Evolutionary conservation across 2,888 invertebrate species (phyloP).

Genomic region (Epistrophe eligans): DNA sequence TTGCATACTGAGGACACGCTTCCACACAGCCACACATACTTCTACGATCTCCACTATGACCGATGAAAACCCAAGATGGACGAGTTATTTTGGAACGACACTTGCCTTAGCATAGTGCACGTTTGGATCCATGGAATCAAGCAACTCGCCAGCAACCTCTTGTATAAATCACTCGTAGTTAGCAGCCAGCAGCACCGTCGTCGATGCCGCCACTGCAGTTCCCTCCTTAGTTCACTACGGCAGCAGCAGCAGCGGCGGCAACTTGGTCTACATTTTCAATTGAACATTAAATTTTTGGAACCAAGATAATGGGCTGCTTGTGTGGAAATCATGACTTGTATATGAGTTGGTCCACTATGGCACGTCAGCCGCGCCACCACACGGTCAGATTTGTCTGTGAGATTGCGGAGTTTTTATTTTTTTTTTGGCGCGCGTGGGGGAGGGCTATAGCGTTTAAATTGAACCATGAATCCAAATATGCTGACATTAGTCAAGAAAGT

Average conservation of each 20-base stretch:
- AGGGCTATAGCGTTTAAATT: conserved; percentile 51
- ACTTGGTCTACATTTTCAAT: conserved; percentile 45
- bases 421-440: conserved; percentile 44
- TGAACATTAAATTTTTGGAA: conserved; percentile 48
- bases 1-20: conserved; percentile 29
- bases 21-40: conserved; percentile 25
- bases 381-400: conserved; percentile 28
- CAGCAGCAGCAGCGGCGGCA: neutral
- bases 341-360: conserved; percentile 36
- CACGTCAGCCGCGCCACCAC: conserved; percentile 8
- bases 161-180: conserved; percentile 60
- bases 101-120: conserved; percentile 49
- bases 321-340: conserved; percentile 58
- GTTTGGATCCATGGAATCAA: conserved; percentile 6
- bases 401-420: conserved; percentile 24
- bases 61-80: conserved; percentile 28
- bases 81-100: conserved; percentile 50
- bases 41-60: conserved; percentile 10
- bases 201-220: too few species aligned
- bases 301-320: conserved; percentile 53
- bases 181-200: neutral
- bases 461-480: conserved; percentile 58
- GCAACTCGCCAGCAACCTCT: conserved; percentile 24
- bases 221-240: too few species aligned
- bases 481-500: conserved; percentile 61